Percentiles rank a stretch among this genome's conserved stretches.
phyloP scores from a whole-genome alignment of 2,113 vertebrate genomes.

The Orthonyx spaldingii region DNA sequence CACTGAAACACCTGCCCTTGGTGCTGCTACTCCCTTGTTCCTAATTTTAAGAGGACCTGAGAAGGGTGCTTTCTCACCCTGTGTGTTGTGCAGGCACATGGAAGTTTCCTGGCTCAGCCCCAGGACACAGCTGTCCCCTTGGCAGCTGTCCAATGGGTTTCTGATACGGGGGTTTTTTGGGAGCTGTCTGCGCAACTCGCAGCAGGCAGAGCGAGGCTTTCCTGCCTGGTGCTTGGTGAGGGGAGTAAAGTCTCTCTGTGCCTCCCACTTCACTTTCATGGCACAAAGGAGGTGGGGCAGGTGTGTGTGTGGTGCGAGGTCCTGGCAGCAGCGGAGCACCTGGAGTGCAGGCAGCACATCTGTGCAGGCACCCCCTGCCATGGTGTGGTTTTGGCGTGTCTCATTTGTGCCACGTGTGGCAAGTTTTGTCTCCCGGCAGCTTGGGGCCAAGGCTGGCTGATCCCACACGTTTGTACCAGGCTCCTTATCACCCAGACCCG shows the following conservation, averaged over 20 bases:
- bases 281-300: neutral
- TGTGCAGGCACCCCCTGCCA: fast-evolving
- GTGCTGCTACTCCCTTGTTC: neutral
- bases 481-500: neutral
- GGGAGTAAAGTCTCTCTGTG: neutral
- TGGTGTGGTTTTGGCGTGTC: fast-evolving
- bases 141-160: neutral
- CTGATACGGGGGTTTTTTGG: fast-evolving
- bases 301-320: fast-evolving
- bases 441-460: neutral
- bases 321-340: fast-evolving
- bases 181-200: fast-evolving
- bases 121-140: neutral
- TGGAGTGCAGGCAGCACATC: neutral
- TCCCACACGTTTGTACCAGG: neutral
- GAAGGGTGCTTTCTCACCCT: neutral
- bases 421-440: neutral
- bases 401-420: fast-evolving
- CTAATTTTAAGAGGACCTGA: neutral
- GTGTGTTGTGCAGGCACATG: neutral
- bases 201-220: neutral
- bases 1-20: fast-evolving
- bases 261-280: fast-evolving
- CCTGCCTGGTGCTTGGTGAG: neutral
- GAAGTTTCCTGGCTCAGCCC: neutral